Evolutionary conservation across 1,140 invertebrate genomes (phyloP).

Genomic region (Pseudomyrmex cubaensis): DNA sequence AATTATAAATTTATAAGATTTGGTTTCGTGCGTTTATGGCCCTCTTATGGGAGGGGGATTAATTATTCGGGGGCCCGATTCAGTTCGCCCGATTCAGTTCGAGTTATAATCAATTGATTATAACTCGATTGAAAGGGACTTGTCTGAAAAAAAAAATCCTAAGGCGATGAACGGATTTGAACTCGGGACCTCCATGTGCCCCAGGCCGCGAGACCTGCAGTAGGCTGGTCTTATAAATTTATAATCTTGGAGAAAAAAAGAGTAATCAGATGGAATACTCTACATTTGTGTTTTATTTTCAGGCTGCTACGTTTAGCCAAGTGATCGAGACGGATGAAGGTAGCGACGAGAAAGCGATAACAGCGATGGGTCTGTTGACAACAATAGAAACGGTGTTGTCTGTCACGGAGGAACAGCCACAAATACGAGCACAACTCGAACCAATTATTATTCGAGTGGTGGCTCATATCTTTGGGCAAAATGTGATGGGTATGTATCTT

Average conservation of each 20-base stretch:
- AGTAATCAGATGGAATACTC: conserved; percentile 18
- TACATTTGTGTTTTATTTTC: conserved; percentile 54
- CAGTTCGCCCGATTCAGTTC: no score
- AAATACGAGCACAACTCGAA: conserved; percentile 95
- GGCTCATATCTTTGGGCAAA: conserved; percentile 93
- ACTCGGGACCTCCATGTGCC: no score
- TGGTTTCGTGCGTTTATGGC: no score
- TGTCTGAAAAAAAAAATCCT: no score
- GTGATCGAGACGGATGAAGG: conserved; percentile 94
- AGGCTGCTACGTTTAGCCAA: conserved; percentile 96
- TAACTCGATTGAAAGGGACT: no score
- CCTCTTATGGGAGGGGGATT: no score
- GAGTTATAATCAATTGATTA: no score
- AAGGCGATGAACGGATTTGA: no score
- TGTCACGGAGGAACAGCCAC: conserved; percentile 96
- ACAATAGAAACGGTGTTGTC: conserved; percentile 98
- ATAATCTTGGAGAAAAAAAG: not conserved
- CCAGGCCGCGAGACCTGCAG: no score
- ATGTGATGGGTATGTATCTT: conserved; percentile 89
- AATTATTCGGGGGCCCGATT: no score
- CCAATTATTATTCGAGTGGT: conserved; percentile 97
- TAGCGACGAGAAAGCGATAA: conserved; percentile 98
- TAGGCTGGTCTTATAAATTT: not conserved
- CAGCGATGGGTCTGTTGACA: conserved; percentile 98
- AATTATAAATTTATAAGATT: no score